These are phyloP conservation scores for Gephyroberyx darwinii DNA, from an alignment of 2,797 vertebrate species.

Conservation along the genomic window DNA sequence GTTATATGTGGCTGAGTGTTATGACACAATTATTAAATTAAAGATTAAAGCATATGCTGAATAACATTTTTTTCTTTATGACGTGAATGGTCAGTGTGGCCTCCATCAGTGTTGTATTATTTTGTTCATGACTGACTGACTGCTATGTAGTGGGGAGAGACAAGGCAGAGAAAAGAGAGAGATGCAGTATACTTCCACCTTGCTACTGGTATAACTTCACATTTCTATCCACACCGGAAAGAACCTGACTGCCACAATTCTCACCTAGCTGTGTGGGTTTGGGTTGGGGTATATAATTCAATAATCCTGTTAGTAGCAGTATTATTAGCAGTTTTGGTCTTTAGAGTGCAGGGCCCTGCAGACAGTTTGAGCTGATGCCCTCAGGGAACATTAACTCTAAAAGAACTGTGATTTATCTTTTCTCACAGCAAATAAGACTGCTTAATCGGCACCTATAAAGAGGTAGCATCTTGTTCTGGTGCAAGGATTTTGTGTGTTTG, in stretches of 20 bases:
- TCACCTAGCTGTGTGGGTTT: conserved; percentile 50
- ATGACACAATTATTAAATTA: conserved; percentile 32
- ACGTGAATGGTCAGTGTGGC: conserved; percentile 19
- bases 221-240: conserved; percentile 41
- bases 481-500: conserved; percentile 8
- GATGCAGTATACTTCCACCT: conserved; percentile 44
- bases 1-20: conserved; percentile 6
- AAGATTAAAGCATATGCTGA: conserved; percentile 34
- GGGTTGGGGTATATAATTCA: conserved; percentile 40
- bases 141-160: conserved; percentile 18
- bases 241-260: conserved; percentile 28
- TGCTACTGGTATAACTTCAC: conserved; percentile 54
- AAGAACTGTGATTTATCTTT: conserved; percentile 48
- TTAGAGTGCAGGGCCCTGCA: conserved; percentile 49
- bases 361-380: conserved; percentile 62
- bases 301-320: conserved; percentile 27
- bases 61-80: conserved; percentile 16
- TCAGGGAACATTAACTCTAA: conserved; percentile 58
- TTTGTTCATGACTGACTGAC: conserved; percentile 40
- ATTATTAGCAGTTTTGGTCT: conserved; percentile 55
- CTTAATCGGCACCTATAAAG: conserved; percentile 52
- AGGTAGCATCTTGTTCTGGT: conserved; percentile 15
- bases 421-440: conserved; percentile 41
- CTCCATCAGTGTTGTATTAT: conserved; percentile 35
- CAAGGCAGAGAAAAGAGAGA: conserved; percentile 24